Evolutionary conservation across 2,888 invertebrate genomes (phyloP), one percentile per base, ranked within the genome.

Genomic region (Asteroscopus sphinx): DNA sequence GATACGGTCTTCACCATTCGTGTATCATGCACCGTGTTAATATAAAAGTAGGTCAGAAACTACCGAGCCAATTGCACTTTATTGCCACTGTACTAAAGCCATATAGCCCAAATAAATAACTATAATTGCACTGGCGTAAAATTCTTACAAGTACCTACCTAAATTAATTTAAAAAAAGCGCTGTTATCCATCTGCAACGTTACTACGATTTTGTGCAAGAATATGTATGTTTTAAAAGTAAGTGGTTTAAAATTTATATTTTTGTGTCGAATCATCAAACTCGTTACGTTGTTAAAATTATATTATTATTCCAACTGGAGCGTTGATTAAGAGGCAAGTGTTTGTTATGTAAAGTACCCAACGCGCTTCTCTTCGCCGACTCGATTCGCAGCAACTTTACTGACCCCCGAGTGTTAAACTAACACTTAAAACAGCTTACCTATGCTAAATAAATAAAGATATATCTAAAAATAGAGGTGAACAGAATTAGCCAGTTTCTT

Each of bases 1-100:
- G 32, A 36, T 30, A 33, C 46, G 35, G 13, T 39, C 28, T n/a
- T 44, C n/a, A 40, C 39, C 32, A 12, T 40, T 51, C 56, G 49
- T 41, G 66, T 61, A 56, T 56, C 66, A 36, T 66, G 66, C 56
- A 61, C 17, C 57, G 67, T 45, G 62, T 57, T 63, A 39, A 63
- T 56, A 63, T 55, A 62, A 72, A 72, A 69, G 63, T 67, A 67
- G 73, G 73, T 73, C 73, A 73, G 45, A 44, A 68, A 58, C 68
- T 47, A 67, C 67, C 49, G 58, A 60, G 53, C 60, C 73, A 73
- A 67, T 70, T 73, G 60, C 67, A 69, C 40, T 57, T 57, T 54
- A 70, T 67, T 70, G 28, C 53, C 28, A 15, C 52, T 33, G 42
- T 51, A 56, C 65, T 60, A 53, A 68, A 61, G 42, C 55, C 42